These are phyloP conservation scores for Calameuta idolon DNA, from an alignment of 2,888 invertebrate genomes.

Conservation along the genomic window DNA sequence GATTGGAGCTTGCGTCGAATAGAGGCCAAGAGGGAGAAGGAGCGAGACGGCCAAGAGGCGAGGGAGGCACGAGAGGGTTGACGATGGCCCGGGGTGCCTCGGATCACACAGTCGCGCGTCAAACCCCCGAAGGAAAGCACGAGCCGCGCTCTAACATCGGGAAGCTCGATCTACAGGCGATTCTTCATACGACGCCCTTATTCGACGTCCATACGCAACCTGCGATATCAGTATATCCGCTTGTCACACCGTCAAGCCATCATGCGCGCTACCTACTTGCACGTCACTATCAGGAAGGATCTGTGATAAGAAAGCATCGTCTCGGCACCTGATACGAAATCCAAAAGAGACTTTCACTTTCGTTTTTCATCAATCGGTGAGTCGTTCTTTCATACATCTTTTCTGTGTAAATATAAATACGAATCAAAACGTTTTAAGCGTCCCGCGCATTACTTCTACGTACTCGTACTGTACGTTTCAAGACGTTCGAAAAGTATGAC, in stretches of 20 bases:
- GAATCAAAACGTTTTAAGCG: neutral
- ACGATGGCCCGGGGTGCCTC: constrained; percentile 61
- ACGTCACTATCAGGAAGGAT: neutral
- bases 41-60: constrained; percentile 45
- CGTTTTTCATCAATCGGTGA: neutral
- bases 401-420: neutral
- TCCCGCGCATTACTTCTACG: neutral
- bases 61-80: constrained; percentile 62
- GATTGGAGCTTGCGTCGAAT: constrained; percentile 11
- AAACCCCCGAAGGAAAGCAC: constrained; percentile 59
- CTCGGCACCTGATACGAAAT: neutral
- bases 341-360: neutral
- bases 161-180: constrained; percentile 13
- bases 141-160: constrained; percentile 33
- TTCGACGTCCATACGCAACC: neutral
- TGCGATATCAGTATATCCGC: neutral
- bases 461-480: neutral
- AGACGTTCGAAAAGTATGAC: neutral
- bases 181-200: neutral
- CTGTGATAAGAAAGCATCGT: neutral
- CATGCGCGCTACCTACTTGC: neutral
- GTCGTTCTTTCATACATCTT: neutral
- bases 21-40: constrained; percentile 11
- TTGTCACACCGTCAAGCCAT: neutral
- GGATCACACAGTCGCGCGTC: constrained; percentile 66